Evolutionary conservation across 2,888 invertebrate species (phyloP), one percentile per base, ranked within the genome.

Genomic region (Podotricha telesiphe): DNA sequence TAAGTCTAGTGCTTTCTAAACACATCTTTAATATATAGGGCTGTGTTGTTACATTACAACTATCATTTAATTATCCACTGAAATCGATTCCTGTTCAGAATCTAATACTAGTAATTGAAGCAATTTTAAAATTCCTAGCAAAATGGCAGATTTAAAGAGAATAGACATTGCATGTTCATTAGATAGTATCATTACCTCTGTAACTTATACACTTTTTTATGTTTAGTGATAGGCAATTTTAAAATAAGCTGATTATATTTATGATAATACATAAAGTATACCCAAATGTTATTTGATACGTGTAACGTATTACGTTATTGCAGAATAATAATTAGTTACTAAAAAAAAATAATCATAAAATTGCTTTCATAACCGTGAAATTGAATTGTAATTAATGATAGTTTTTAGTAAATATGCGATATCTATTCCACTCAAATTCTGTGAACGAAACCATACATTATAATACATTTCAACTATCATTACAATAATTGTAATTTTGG

Each of bases 31-130:
- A n/a, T 22, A 40, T 28, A 40, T 56, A 63, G 17, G 50, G 47
- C 58, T 68, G 48, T 63, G 59, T n/a, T n/a, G n/a, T 45, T 8
- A 10, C n/a, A 71, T 65, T 77, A 81, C 19, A 55, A 62, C 20
- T 55, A 63, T n/a, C 48, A 34, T 40, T 17, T 40, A 68, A 73
- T 68, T 61, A 55, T 66, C 67, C 56, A 72, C 73, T 86, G 85
- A 88, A 88, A 86, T 81, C 85, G 79, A 76, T 75, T 76, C 80
- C 76, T 67, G 66, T 62, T 61, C 34, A 62, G 51, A 58, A 62
- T 37, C 71, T 74, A 65, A 67, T 68, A 64, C 86, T 88, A 90
- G 77, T 89, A 89, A 90, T 91, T 89, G 88, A 90, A 91, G 90
- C 88, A 86, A 83, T 82, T 78, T 80, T 80, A 71, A 71, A 62